Evolutionary conservation across 2,888 invertebrate genomes (phyloP).

Genomic region (Cheilosia urbana): DNA sequence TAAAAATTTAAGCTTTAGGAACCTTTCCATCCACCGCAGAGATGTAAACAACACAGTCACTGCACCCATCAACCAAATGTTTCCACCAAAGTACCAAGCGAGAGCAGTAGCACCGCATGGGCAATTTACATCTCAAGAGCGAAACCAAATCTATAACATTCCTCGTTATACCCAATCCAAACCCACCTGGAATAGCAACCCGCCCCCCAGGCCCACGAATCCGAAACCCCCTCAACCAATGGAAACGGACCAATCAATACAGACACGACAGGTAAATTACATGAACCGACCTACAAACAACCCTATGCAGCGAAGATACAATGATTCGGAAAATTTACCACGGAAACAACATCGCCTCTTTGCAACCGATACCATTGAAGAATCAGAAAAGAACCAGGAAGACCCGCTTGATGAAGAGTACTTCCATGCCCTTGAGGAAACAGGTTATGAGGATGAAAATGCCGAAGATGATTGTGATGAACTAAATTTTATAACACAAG

Average conservation of each 20-base stretch:
- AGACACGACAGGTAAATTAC: conserved; percentile 30
- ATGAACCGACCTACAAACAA: conserved; percentile 42
- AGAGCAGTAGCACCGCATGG: background rate
- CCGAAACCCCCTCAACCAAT: conserved; percentile 39
- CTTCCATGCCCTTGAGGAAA: conserved; percentile 15
- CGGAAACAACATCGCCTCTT: conserved; percentile 38
- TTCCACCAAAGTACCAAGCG: background rate
- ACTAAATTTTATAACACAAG: conserved; percentile 39
- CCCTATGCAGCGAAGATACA: background rate
- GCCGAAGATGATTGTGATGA: background rate
- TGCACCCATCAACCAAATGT: conserved; percentile 36
- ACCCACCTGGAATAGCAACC: too few species aligned
- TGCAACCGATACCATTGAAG: background rate
- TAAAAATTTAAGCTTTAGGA: conserved; percentile 27
- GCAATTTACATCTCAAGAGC: conserved; percentile 2
- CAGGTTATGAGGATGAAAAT: conserved; percentile 3
- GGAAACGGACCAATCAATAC: conserved; percentile 36
- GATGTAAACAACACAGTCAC: conserved; percentile 9
- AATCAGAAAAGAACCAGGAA: background rate
- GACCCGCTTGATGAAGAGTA: background rate
- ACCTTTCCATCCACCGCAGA: conserved; percentile 2
- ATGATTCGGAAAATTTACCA: conserved; percentile 5
- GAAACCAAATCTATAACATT: conserved; percentile 28
- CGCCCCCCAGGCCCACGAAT: conserved; percentile 14
- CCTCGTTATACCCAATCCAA: conserved; percentile 13